Evolutionary conservation across 2,888 invertebrate genomes (phyloP).

Genomic region (Dasysyrphus tricinctus): DNA sequence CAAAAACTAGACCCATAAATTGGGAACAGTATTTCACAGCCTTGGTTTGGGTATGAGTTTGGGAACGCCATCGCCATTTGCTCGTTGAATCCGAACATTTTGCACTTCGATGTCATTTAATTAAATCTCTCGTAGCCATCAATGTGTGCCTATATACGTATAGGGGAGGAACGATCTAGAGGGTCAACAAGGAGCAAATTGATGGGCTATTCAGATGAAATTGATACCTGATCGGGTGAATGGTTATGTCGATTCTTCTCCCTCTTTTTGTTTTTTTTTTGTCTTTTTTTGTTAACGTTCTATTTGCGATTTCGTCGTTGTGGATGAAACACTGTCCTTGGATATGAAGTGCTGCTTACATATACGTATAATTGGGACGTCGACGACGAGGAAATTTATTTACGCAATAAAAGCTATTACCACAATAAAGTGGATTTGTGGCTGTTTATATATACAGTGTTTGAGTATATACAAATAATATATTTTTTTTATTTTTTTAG

Average conservation of each 20-base stretch:
- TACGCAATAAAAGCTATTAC: conserved; percentile 68
- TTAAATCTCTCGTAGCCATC: conserved; percentile 68
- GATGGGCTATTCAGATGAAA: conserved; percentile 65
- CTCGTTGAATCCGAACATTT: conserved; percentile 50
- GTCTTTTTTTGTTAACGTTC: conserved; percentile 8
- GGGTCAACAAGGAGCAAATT: conserved; percentile 55
- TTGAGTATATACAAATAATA: neutral
- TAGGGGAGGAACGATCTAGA: conserved; percentile 1
- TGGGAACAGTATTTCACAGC: conserved; percentile 48
- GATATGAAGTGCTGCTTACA: conserved; percentile 34
- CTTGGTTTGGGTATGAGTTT: conserved; percentile 12
- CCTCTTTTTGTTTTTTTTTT: conserved; percentile 8
- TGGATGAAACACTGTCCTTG: conserved; percentile 40
- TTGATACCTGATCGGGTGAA: conserved; percentile 73
- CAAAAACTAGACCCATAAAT: conserved; percentile 50
- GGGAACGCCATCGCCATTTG: conserved; percentile 17
- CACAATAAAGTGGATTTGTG: conserved; percentile 72
- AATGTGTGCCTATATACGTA: conserved; percentile 16
- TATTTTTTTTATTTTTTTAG: conserved; percentile 23
- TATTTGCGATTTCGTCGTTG: conserved; percentile 5
- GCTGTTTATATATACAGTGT: conserved; percentile 55
- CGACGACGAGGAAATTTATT: conserved; percentile 54
- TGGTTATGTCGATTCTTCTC: conserved; percentile 61
- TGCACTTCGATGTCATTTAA: conserved; percentile 68
- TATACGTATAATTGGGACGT: conserved; percentile 52